Conservation (phyloP, 2,888 invertebrate species). For the Pristionchus entomophagus region DNA sequence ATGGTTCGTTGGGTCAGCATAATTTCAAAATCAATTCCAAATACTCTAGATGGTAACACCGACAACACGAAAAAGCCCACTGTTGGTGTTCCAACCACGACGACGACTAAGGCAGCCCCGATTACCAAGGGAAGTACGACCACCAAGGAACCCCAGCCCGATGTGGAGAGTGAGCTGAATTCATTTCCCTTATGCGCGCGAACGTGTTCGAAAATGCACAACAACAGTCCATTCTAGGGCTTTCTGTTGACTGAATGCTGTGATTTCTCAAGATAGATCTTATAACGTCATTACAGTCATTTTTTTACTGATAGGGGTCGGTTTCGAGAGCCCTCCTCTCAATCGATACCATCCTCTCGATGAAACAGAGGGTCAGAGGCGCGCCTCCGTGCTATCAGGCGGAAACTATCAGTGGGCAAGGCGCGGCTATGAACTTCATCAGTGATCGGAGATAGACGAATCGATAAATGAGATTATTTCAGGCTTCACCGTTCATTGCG, state of each 20-base stretch:
- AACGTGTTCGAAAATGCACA: too few species aligned
- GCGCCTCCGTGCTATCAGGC: not conserved
- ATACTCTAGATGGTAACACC: not conserved
- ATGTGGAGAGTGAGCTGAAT: constrained; percentile 12
- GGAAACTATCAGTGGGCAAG: not conserved
- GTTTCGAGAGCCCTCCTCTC: too few species aligned
- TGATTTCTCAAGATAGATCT: too few species aligned
- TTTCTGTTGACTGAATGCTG: too few species aligned
- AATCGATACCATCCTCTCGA: not conserved
- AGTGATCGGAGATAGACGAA: not conserved
- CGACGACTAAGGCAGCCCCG: not conserved
- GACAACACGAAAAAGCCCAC: not conserved
- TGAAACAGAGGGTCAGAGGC: not conserved
- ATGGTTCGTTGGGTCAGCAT: not conserved
- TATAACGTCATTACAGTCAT: too few species aligned
- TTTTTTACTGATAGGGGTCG: too few species aligned
- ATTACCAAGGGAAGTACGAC: not conserved
- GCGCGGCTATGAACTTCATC: not conserved
- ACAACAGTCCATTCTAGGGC: too few species aligned
- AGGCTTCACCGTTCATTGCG: not conserved
- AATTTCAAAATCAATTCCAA: not conserved
- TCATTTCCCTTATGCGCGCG: too few species aligned
- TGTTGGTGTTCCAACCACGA: not conserved
- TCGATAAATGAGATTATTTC: not conserved
- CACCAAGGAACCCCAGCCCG: not conserved